These are phyloP conservation scores for Phylloscopus whistleri DNA, from an alignment of 2,113 vertebrate genomes.

Conservation along the genomic window DNA sequence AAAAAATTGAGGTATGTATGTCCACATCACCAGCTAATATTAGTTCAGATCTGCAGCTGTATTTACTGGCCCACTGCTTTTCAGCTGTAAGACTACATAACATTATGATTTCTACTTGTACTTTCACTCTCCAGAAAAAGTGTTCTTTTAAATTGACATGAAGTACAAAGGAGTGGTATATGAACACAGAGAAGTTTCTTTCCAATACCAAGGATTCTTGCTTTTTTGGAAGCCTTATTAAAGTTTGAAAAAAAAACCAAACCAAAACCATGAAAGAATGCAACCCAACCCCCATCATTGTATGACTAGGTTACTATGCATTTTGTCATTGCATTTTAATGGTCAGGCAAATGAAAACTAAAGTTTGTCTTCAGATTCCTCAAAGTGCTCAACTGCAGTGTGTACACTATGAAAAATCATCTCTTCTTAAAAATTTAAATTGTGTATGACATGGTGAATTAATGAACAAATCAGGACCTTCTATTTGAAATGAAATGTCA, in stretches of 20 bases:
- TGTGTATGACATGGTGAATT: background rate
- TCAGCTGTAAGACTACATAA: background rate
- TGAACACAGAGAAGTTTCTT: background rate
- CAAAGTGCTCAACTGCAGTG: background rate
- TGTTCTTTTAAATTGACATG: background rate
- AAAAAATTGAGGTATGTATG: conserved; percentile 16
- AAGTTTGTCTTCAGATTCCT: background rate
- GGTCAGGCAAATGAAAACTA: background rate
- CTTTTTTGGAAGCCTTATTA: background rate
- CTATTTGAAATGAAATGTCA: background rate
- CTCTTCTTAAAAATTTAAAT: background rate
- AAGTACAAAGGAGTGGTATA: background rate
- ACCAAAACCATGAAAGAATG: accelerated
- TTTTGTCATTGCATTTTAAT: background rate
- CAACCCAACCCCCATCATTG: background rate
- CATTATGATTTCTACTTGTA: background rate
- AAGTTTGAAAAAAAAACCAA: background rate
- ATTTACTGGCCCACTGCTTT: background rate
- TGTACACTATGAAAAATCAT: background rate
- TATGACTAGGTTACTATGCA: background rate
- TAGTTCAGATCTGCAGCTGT: background rate
- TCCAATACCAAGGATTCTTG: background rate
- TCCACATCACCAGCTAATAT: conserved; percentile 54
- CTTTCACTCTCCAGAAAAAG: background rate
- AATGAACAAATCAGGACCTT: background rate